Conservation (phyloP, 2,797 vertebrate species). For the Danio aesculapii region DNA sequence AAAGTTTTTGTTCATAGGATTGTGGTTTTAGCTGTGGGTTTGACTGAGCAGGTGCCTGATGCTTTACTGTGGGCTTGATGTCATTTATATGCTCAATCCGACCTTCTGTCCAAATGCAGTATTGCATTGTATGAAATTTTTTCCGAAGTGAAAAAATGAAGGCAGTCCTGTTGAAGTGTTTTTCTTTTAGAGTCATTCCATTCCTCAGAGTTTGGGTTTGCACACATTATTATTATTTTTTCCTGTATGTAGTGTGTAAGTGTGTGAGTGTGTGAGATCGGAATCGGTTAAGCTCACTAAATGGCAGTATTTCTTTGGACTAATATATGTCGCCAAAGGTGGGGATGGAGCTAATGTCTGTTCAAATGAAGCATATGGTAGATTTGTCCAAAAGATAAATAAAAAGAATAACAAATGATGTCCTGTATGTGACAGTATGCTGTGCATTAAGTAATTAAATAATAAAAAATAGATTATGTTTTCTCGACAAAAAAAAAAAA, state of each 20-base stretch:
- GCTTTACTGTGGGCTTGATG: conserved; percentile 27
- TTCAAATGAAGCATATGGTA: conserved; percentile 72
- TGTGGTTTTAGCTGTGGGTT: conserved; percentile 14
- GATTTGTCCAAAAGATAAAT: conserved; percentile 66
- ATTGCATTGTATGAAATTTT: conserved; percentile 31
- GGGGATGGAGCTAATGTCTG: conserved; percentile 70
- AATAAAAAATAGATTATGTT: conserved; percentile 83
- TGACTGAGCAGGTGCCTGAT: not conserved
- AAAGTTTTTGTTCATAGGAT: not conserved
- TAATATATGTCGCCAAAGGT: conserved; percentile 65
- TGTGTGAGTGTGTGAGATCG: conserved; percentile 29
- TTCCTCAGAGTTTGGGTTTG: not conserved
- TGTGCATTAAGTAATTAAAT: conserved; percentile 79
- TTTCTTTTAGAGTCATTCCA: conserved; percentile 36
- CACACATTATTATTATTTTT: conserved; percentile 12
- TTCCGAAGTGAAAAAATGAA: not conserved
- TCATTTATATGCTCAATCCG: conserved; percentile 9
- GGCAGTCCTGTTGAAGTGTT: conserved; percentile 18
- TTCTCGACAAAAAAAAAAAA: too few relatives aligned
- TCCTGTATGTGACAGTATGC: conserved; percentile 76
- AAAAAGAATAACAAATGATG: conserved; percentile 72
- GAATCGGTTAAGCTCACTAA: conserved; percentile 40
- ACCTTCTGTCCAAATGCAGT: conserved; percentile 21
- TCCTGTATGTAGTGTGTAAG: not conserved
- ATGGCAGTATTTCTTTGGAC: conserved; percentile 53